Percentiles rank a stretch among this genome's conserved stretches.
phyloP scores from a whole-genome alignment of 2,113 vertebrate species.

The Leucosticte australis region DNA sequence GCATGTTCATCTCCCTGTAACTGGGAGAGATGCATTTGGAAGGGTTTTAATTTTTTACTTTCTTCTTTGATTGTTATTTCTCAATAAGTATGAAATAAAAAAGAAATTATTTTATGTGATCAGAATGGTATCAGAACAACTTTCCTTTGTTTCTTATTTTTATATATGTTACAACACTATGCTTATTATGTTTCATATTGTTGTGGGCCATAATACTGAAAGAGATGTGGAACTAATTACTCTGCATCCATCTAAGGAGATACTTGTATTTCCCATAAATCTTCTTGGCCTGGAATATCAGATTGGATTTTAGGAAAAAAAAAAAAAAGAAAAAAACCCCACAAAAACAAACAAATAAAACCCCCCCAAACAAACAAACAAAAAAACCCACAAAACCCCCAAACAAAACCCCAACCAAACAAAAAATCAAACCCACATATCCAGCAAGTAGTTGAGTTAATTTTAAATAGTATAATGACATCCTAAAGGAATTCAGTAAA shows the following conservation, averaged over 20 bases:
- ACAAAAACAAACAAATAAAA: not conserved
- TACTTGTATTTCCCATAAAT: not conserved
- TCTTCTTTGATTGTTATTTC: not conserved
- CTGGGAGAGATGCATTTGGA: not conserved
- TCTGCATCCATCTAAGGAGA: not conserved
- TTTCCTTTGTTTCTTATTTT: not conserved
- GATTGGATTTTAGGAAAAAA: not conserved
- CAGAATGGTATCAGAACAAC: not conserved
- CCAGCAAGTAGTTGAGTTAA: not conserved
- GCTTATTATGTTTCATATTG: not conserved
- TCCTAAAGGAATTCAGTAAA: not conserved
- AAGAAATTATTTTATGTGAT: not conserved
- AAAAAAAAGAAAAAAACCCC: not conserved
- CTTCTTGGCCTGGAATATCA: not conserved
- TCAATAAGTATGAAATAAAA: not conserved
- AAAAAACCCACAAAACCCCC: accelerated
- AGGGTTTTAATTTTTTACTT: not conserved
- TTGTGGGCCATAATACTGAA: not conserved
- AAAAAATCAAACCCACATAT: not conserved
- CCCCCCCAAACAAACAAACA: not conserved
- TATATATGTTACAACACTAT: not conserved
- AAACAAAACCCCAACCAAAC: not conserved
- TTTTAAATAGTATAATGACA: not conserved
- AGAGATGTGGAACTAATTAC: not conserved
- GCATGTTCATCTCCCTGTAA: not conserved